Conservation (phyloP, 1,140 invertebrate genomes). For the Nymphalis io region DNA sequence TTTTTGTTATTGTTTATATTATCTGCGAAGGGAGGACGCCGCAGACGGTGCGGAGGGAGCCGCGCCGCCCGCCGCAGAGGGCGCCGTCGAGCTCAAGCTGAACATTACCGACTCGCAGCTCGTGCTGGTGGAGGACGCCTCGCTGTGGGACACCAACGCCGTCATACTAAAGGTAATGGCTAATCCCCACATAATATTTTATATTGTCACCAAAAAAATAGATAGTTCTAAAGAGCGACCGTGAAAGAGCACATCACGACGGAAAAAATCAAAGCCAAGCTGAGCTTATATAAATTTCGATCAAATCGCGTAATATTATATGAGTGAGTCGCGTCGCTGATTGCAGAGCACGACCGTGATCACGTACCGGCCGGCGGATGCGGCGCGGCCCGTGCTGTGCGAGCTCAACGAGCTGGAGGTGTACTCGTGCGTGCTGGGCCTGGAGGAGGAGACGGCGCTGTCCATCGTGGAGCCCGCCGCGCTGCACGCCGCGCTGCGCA, state of each 20-base stretch:
- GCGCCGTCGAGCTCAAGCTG: constrained; percentile 88
- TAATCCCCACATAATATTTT: background rate
- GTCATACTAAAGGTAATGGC: constrained; percentile 91
- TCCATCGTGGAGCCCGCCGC: constrained; percentile 98
- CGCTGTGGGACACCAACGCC: constrained; percentile 93
- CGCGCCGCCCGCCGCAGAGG: constrained; percentile 28
- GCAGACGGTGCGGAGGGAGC: constrained; percentile 10
- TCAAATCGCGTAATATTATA: too few relatives aligned
- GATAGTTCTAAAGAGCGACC: background rate
- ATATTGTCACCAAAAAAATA: background rate
- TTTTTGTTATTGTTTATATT: too few relatives aligned
- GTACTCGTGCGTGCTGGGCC: constrained; percentile 95
- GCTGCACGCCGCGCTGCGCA: constrained; percentile 84
- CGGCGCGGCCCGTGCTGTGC: constrained; percentile 90
- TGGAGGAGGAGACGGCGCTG: constrained; percentile 95
- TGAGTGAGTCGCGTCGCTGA: background rate
- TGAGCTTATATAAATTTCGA: too few relatives aligned
- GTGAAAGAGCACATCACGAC: too few relatives aligned
- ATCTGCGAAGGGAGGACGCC: background rate
- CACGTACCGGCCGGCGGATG: constrained; percentile 87
- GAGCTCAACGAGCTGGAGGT: constrained; percentile 95
- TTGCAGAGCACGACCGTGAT: constrained; percentile 91
- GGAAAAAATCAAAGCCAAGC: too few relatives aligned
- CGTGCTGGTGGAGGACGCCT: constrained; percentile 95
- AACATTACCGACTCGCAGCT: constrained; percentile 98